Evolutionary conservation across 2,113 vertebrate genomes (phyloP).

Genomic region (Sinosuthora webbiana): DNA sequence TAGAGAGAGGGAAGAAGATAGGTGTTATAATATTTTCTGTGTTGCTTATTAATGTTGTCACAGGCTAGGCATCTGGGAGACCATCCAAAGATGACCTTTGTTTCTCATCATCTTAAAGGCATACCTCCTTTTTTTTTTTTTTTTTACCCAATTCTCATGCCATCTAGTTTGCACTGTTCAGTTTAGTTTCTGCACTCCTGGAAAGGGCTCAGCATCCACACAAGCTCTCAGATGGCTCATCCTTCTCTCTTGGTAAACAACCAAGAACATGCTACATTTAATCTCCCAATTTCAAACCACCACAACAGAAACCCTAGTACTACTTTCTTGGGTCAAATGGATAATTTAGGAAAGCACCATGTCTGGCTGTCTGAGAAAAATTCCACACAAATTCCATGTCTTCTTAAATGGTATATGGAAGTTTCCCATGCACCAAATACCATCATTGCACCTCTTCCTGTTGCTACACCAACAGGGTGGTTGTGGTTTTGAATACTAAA

Average conservation of each 20-base stretch:
- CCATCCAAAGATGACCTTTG: not conserved
- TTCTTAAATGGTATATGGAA: not conserved
- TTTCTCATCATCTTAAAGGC: not conserved
- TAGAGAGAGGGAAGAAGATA: not conserved
- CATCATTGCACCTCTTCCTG: not conserved
- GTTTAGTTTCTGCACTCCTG: not conserved
- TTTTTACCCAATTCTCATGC: not conserved
- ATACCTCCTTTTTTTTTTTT: not conserved
- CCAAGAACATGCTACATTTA: not conserved
- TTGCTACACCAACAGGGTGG: not conserved
- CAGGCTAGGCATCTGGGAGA: not conserved
- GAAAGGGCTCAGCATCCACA: not conserved
- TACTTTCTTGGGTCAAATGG: not conserved
- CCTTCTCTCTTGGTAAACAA: not conserved
- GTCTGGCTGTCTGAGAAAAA: not conserved
- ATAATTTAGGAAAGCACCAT: not conserved
- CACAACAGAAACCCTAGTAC: not conserved
- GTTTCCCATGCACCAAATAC: not conserved
- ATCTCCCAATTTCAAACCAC: not conserved
- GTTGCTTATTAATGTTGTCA: not conserved
- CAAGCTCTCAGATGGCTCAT: not conserved
- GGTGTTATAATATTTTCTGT: not conserved
- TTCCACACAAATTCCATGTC: not conserved
- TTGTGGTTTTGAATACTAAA: not conserved
- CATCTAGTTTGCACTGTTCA: not conserved